Evolutionary conservation across 2,113 vertebrate species (phyloP).

Genomic region (Tragelaphus imberbis): DNA sequence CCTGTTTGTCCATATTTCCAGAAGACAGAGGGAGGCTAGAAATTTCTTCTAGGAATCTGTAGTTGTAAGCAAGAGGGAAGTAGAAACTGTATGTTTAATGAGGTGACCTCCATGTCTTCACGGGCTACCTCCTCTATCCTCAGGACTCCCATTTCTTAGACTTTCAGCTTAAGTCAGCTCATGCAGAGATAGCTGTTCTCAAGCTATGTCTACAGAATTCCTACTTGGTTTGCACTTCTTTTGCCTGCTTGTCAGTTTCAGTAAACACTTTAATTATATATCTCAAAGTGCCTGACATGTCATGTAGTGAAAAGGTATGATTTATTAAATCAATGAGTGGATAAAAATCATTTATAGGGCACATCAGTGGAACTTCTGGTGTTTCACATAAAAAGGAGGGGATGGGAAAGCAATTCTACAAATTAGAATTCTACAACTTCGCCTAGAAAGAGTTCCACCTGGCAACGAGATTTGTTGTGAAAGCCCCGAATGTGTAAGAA

Average conservation of each 20-base stretch:
- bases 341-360: neutral
- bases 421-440: neutral
- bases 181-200: neutral
- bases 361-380: conserved; percentile 16
- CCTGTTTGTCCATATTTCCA: neutral
- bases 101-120: neutral
- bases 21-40: neutral
- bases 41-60: neutral
- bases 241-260: neutral
- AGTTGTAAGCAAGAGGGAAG: neutral
- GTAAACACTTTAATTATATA: conserved; percentile 48
- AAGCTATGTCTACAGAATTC: neutral
- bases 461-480: neutral
- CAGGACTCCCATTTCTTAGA: neutral
- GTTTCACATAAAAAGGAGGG: neutral
- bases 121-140: neutral
- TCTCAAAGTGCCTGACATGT: conserved; percentile 35
- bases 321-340: conserved; percentile 40
- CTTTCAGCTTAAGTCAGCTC: neutral
- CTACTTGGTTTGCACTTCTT: neutral
- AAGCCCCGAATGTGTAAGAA: neutral
- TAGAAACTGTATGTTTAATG: neutral
- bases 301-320: neutral
- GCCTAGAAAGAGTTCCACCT: neutral
- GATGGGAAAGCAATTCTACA: neutral